Evolutionary conservation across 2,888 invertebrate genomes (phyloP), one percentile per base, ranked within the genome.

Genomic region (Scaeva pyrastri): DNA sequence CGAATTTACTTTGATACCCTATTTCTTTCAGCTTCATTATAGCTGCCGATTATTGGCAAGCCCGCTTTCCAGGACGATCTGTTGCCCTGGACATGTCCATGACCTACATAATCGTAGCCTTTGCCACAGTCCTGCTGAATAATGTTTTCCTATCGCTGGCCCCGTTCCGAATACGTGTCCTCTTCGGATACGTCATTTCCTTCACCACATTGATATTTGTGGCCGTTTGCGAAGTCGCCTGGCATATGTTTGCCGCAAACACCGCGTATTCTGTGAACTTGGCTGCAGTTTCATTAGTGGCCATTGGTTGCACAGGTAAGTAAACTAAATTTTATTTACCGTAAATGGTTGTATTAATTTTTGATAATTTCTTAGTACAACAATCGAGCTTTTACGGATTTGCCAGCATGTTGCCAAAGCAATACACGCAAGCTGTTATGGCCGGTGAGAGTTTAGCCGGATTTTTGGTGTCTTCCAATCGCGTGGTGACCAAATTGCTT

Each of bases 361-460:
- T 26, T 2, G 31, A n/a, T n/a, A 45, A 26, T 48, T 26, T n/a
- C n/a, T 48, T 72, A 94, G 96, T 98, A 78, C 98, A 98, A 92
- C 98, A 98, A 91, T 97, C 97, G 0, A 98, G 98, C 90, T 98
- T 98, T 93, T 98, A 98, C 91, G 98, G 98, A 2, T 98, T 97
- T 91, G 97, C 98, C 1, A 97, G 97, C 82, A 98, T 98, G 95
- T 93, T 98, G 86, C 98, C 98, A 23, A 93, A 93, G 62, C 95
- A 96, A 87, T 98, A 98, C 90, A 98, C 98, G 0, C 98, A 98
- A 92, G 98, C 98, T 41, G 97, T 98, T 1, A 98, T 98, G 98
- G 96, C 97, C 6, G 98, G 98, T 81, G 98, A 98, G 94, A 98
- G 98, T 96, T 90, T 93, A 82, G 93, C 98, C 21, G 98, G 98